These are phyloP conservation scores for Thaumetopoea pityocampa DNA, from an alignment of 1,140 invertebrate species.

Conservation along the genomic window DNA sequence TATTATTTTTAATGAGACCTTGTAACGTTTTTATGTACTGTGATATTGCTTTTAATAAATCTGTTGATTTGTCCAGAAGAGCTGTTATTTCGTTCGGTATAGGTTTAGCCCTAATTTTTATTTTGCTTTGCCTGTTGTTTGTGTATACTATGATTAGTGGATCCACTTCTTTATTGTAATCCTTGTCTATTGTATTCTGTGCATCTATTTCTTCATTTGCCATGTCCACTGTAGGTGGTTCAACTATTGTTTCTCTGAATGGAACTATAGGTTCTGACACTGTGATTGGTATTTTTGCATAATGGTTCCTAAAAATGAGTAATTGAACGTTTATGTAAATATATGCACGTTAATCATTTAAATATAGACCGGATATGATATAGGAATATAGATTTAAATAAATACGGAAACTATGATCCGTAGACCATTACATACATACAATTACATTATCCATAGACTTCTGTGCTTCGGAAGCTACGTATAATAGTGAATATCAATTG, in stretches of 20 bases:
- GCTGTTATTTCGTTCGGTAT: slow-evolving; percentile 85
- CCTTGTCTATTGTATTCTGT: slow-evolving; percentile 55
- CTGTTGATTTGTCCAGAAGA: slow-evolving; percentile 76
- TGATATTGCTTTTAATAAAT: slow-evolving; percentile 75
- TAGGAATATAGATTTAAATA: too few species aligned
- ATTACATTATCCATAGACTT: too few species aligned
- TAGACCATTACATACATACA: too few species aligned
- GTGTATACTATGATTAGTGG: slow-evolving; percentile 80
- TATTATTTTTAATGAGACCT: slow-evolving; percentile 47
- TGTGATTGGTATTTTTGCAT: slow-evolving; percentile 92
- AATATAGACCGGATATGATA: too few species aligned
- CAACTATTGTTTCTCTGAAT: slow-evolving; percentile 95
- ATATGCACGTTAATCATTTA: too few species aligned
- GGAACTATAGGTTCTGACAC: slow-evolving; percentile 97
- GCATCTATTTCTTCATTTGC: slow-evolving; percentile 89
- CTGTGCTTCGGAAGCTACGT: too few species aligned
- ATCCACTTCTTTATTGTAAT: slow-evolving; percentile 56
- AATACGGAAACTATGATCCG: too few species aligned
- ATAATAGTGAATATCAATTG: too few species aligned
- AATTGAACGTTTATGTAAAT: too few species aligned
- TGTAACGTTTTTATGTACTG: slow-evolving; percentile 63
- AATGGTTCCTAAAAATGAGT: slow-evolving; percentile 79
- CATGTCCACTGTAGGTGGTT: slow-evolving; percentile 90
- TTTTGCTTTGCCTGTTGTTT: slow-evolving; percentile 82
- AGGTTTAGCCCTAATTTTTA: slow-evolving; percentile 88